phyloP scores from a whole-genome alignment of 2,113 vertebrate species.

The Siniperca chuatsi region DNA sequence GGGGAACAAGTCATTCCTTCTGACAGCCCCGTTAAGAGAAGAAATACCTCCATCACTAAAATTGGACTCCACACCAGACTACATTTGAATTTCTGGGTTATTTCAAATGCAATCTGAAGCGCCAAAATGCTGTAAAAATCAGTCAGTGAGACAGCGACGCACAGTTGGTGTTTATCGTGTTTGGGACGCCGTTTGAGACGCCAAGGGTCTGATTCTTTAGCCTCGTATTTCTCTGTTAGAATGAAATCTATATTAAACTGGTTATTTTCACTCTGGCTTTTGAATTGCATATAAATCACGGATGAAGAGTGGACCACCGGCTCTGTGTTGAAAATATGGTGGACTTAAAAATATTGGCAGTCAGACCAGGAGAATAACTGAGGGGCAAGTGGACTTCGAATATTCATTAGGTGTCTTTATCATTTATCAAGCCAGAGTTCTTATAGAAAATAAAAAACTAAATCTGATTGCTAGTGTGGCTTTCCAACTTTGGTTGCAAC shows the following conservation, averaged over 20 bases:
- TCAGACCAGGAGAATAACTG: not conserved
- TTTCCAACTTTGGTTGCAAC: not conserved
- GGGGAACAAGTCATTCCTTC: constrained; percentile 58
- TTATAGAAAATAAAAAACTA: not conserved
- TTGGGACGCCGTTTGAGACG: constrained; percentile 15
- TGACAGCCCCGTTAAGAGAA: constrained; percentile 63
- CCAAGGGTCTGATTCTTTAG: constrained; percentile 24
- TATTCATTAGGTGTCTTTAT: constrained; percentile 16
- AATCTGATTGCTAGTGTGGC: not conserved
- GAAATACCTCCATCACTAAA: constrained; percentile 60
- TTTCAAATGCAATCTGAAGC: constrained; percentile 46
- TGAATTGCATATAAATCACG: constrained; percentile 35
- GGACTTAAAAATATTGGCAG: constrained; percentile 37
- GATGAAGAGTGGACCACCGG: constrained; percentile 64
- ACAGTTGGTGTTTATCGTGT: constrained; percentile 55
- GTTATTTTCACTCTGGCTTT: constrained; percentile 47
- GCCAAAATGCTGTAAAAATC: constrained; percentile 49
- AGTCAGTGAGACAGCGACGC: constrained; percentile 47
- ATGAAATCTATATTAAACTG: constrained; percentile 44
- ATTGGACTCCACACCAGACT: constrained; percentile 49
- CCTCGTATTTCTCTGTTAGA: constrained; percentile 45
- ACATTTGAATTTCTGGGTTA: constrained; percentile 54
- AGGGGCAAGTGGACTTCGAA: constrained; percentile 11
- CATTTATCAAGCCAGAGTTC: not conserved
- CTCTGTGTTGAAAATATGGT: constrained; percentile 3